Conservation (phyloP, 2,888 invertebrate genomes). For the Apotomis betuletana region DNA sequence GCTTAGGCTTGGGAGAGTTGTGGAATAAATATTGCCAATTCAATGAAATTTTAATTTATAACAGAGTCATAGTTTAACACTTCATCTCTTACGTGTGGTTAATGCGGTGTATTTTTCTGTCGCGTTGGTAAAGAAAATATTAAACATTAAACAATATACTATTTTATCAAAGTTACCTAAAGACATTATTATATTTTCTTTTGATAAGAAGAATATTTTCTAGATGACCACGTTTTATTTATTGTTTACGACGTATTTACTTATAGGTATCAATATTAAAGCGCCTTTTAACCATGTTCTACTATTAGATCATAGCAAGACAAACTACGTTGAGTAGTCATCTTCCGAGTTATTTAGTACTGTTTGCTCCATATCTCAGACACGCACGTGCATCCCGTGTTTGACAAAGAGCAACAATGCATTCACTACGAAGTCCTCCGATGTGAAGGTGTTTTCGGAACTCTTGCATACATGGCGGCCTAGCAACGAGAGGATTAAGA, state of each 20-base stretch:
- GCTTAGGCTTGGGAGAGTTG: too few relatives aligned
- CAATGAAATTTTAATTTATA: too few relatives aligned
- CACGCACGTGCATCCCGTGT: constrained; percentile 42
- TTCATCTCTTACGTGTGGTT: too few relatives aligned
- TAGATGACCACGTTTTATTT: too few relatives aligned
- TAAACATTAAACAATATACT: too few relatives aligned
- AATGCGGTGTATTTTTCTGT: too few relatives aligned
- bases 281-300: neutral
- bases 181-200: too few relatives aligned
- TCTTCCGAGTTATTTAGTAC: constrained; percentile 39
- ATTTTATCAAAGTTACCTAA: too few relatives aligned
- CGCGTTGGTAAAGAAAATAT: too few relatives aligned
- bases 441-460: constrained; percentile 1
- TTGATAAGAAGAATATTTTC: too few relatives aligned
- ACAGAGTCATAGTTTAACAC: too few relatives aligned
- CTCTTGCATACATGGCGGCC: constrained; percentile 16
- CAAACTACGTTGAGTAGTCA: constrained; percentile 34
- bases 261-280: neutral
- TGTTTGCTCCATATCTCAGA: constrained; percentile 36
- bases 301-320: constrained; percentile 8
- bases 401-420: constrained; percentile 40
- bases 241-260: neutral
- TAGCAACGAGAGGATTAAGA: neutral
- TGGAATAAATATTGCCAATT: too few relatives aligned
- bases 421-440: constrained; percentile 15